Evolutionary conservation across 2,797 vertebrate genomes (phyloP).

Genomic region (Amazona ochrocephala): DNA sequence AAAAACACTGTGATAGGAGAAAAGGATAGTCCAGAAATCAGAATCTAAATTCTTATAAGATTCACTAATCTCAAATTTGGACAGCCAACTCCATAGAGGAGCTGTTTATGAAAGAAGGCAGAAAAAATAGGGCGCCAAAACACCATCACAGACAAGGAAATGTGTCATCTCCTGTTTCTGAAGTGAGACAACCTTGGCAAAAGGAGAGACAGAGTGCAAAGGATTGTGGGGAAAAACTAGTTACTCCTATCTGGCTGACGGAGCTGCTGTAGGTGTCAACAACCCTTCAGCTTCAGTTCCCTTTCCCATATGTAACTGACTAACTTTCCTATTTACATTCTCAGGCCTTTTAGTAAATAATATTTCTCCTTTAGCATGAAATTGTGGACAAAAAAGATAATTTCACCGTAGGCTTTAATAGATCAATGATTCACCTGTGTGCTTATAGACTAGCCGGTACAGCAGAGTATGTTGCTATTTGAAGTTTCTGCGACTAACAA

Average conservation of each 20-base stretch:
- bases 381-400: not conserved
- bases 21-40: not conserved
- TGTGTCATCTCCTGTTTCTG: not conserved
- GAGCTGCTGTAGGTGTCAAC: not conserved
- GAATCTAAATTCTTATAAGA: not conserved
- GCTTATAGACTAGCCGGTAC: not conserved
- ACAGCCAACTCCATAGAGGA: not conserved
- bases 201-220: not conserved
- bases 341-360: not conserved
- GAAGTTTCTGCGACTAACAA: not conserved
- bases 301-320: not conserved
- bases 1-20: not conserved
- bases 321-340: not conserved
- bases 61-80: not conserved
- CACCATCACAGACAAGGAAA: not conserved
- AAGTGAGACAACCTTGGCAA: accelerated
- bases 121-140: not conserved
- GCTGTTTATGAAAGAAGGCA: not conserved
- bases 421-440: not conserved
- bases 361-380: not conserved
- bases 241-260: not conserved
- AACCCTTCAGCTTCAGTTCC: not conserved
- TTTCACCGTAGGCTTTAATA: not conserved
- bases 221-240: not conserved
- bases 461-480: not conserved